phyloP scores from a whole-genome alignment of 2,888 invertebrate species.

The Melieria crassipennis region DNA sequence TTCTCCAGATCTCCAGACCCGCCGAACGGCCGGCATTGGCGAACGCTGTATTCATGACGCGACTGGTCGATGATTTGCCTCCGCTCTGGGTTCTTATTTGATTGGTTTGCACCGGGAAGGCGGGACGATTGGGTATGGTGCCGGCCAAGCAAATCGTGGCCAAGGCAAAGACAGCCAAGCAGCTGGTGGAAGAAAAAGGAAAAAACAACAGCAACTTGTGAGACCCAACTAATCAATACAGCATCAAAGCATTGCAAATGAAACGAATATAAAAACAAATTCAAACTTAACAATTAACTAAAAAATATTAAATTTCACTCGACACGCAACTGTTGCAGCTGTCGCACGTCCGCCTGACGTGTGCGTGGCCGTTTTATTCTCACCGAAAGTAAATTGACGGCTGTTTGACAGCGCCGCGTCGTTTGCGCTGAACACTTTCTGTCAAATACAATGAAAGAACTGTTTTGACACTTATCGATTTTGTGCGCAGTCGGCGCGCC shows the following conservation, averaged over 20 bases:
- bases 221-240: neutral
- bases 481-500: too few relatives aligned
- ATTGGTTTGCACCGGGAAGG: constrained; percentile 55
- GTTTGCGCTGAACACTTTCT: too few relatives aligned
- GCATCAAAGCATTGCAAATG: too few relatives aligned
- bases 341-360: too few relatives aligned
- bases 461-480: too few relatives aligned
- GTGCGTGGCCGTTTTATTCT: too few relatives aligned
- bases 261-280: neutral
- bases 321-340: too few relatives aligned
- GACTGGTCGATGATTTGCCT: constrained; percentile 56
- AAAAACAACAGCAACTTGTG: neutral
- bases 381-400: too few relatives aligned
- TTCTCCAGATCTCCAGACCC: constrained; percentile 82
- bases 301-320: too few relatives aligned
- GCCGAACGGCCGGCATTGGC: constrained; percentile 73
- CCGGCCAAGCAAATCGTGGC: constrained; percentile 57
- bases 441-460: too few relatives aligned
- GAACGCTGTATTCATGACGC: constrained; percentile 73
- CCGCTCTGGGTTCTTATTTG: constrained; percentile 52
- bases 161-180: constrained; percentile 51
- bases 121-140: constrained; percentile 57
- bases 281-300: too few relatives aligned
- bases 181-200: constrained; percentile 44
- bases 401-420: too few relatives aligned